Evolutionary conservation across 2,888 invertebrate genomes (phyloP).

Genomic region (Agrochola litura): DNA sequence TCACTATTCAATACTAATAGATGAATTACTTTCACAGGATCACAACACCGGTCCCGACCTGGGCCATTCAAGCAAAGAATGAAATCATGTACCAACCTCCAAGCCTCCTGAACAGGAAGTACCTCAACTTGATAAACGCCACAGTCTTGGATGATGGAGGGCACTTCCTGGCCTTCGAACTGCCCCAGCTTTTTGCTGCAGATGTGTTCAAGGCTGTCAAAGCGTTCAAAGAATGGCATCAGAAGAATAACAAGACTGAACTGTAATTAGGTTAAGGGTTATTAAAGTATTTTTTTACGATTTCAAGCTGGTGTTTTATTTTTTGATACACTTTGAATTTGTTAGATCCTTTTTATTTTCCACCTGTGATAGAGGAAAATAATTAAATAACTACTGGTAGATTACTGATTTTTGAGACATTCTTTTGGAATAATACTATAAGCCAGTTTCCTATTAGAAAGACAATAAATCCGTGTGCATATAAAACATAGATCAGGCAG

Average conservation of each 20-base stretch:
- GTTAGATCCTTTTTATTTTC: background rate
- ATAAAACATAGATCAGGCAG: too few species aligned
- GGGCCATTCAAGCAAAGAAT: constrained; percentile 92
- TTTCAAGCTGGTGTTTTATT: constrained; percentile 24
- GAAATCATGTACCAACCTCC: constrained; percentile 92
- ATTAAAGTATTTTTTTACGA: constrained; percentile 55
- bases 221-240: constrained; percentile 73
- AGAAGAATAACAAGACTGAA: constrained; percentile 72
- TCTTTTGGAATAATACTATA: background rate
- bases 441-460: background rate
- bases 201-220: constrained; percentile 90
- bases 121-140: constrained; percentile 91
- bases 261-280: constrained; percentile 65
- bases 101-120: constrained; percentile 90
- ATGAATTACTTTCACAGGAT: constrained; percentile 58
- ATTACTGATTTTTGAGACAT: background rate
- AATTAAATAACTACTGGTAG: background rate
- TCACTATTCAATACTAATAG: background rate
- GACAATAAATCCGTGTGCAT: too few species aligned
- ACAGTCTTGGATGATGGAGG: constrained; percentile 93
- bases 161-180: constrained; percentile 96
- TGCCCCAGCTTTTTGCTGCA: constrained; percentile 92
- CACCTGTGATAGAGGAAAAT: background rate
- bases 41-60: constrained; percentile 90
- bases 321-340: background rate